Evolutionary conservation across 2,888 invertebrate genomes (phyloP), one percentile per base, ranked within the genome.

Genomic region (Leptinotarsa peninsularis): DNA sequence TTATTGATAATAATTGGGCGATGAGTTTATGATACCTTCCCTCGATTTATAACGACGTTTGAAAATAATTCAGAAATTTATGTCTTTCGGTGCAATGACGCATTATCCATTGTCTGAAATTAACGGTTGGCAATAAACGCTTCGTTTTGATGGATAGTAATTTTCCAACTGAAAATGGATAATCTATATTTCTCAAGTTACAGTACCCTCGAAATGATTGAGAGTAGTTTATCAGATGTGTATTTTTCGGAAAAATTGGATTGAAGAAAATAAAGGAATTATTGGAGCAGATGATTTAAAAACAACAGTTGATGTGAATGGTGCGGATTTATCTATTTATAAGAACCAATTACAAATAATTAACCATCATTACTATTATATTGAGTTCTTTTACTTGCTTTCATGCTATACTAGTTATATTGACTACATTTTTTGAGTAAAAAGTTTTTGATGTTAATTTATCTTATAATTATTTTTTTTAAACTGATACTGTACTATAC

Each of bases 1-100:
- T 81, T 81, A 81, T 81, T 81, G 81, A 81, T 81, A 81, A 81
- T 81, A 80, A 80, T 79, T 81, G 78, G 80, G 80, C 79, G 81
- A 80, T 58, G 70, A 70, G 81, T 81, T 81, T 80, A 80, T 81
- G 80, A 81, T 79, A 75, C 74, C 76, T 72, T 67, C 33, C 60
- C 69, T 73, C 80, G 82, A 82, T 82, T 81, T 81, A 81, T 78
- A 60, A 72, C 60, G 71, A 66, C 67, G 76, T 68, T 70, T 70
- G 78, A 78, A 80, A 79, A 77, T 80, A 76, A 73, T 76, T 76
- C 73, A 75, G 79, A 78, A 80, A 79, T 78, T 80, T 79, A 78
- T 79, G 73, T 78, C 77, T 80, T 78, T 78, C 71, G 76, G 72
- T 72, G 78, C 72, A 74, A 73, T 76, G 76, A 79, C 75, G 78